Conservation (phyloP, 2,888 invertebrate genomes). For the Monochamus alternatus region DNA sequence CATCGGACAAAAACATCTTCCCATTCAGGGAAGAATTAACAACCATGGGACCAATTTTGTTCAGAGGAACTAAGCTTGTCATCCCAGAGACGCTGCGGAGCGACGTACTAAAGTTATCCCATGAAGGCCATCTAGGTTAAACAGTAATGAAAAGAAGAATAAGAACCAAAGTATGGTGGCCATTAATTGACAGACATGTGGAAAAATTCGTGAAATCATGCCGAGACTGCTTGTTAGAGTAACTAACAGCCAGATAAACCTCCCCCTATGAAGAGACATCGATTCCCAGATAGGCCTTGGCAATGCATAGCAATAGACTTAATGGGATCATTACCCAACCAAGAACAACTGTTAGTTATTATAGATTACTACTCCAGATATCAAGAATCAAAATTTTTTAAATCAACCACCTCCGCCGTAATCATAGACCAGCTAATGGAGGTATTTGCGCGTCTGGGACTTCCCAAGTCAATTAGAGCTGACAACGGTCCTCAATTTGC, state of each 20-base stretch:
- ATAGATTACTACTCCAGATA: too few relatives aligned
- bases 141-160: constrained; percentile 53
- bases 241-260: constrained; percentile 43
- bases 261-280: too few relatives aligned
- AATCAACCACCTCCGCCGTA: too few relatives aligned
- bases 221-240: constrained; percentile 43
- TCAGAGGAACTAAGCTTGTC: constrained; percentile 50
- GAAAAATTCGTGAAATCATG: constrained; percentile 46
- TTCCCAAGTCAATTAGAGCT: constrained; percentile 13
- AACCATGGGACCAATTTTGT: constrained; percentile 48
- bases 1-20: constrained; percentile 40
- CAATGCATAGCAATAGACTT: constrained; percentile 47
- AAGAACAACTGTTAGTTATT: too few relatives aligned
- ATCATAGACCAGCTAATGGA: constrained; percentile 2
- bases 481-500: too few relatives aligned
- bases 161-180: constrained; percentile 54
- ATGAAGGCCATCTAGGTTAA: constrained; percentile 56
- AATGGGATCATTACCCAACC: constrained; percentile 50
- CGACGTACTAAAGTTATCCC: constrained; percentile 44
- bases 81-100: constrained; percentile 45
- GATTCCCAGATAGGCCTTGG: too few relatives aligned
- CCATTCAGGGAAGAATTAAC: constrained; percentile 49
- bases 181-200: constrained; percentile 43
- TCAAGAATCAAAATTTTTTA: too few relatives aligned
- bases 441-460: constrained; percentile 39